Base-by-base conservation (phyloP, 2,888 invertebrate species). In the Allygus modestus region DNA sequence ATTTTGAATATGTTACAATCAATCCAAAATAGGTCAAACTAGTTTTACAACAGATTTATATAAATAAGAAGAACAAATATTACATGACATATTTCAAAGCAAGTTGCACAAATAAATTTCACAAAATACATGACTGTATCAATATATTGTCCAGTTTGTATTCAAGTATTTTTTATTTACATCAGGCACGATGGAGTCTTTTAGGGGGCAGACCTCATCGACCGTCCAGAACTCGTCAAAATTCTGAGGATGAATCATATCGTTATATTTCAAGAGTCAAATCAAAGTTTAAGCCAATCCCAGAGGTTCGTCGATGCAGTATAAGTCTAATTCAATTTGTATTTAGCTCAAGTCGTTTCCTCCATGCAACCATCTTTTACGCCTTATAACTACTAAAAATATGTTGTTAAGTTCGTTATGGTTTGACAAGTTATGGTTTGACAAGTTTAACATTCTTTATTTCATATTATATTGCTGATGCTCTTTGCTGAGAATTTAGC, bases 261-360 rank as follows among this genome's bases (percentile, higher is more conserved):
- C 54, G 79, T 5, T 79, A 79, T 31, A 20, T 28, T 79, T 12
- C 79, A 31, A 79, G 58, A 37, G 28, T 79, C 28, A 51, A 58
- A 31, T 79, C 79, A 54, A 79, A 20, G 58, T 79, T 79, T 28
- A 79, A 58, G 37, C 79, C 79, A 12, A 79, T 79, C 20, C 79
- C 79, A 33, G 79, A 79, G 79, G 79, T 77, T 77, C 26, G 77
- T 54, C 54, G 54, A n/a, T 31, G n/a, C 17, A 9, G 69, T 4
- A 61, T 46, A 11, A 15, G 17, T 46, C 12, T 15, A 46, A 11
- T 46, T 15, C 1, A 46, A 46, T 46, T 46, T 17, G 37, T 9
- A 37, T 37, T 37, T 37, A 37, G 37, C 37, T 37, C 37, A 9
- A 37, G 37, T 37, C 9, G 37, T 7, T 9, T 46, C 46, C 17